Base-by-base conservation (phyloP, 2,888 invertebrate species). In the Acanthosepion pharaonis region DNA sequence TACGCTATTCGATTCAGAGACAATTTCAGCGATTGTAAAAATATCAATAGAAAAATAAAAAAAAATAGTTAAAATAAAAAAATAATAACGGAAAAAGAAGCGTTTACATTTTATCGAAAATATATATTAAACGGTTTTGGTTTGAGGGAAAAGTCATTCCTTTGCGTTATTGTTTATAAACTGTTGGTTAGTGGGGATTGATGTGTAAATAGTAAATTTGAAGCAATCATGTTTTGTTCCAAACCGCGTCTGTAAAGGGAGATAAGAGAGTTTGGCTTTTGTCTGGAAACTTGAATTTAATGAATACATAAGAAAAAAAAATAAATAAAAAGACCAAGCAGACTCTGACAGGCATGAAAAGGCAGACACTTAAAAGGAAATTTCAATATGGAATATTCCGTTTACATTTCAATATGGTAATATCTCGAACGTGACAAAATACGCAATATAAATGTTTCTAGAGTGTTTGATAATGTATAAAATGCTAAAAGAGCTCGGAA, bases 341-440 rank as follows among this genome's bases (percentile, higher is more conserved):
- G 23, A 78, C n/a, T 78, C 33, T 2, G 78, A n/a, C 78, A 78
- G 28, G 78, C 78, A 78, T 78, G n/a, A 78, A 78, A 78, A 78
- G 64, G 11, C 78, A 78, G n/a, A 33, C 78, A 78, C n/a, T 78
- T 15, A n/a, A 78, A 78, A 78, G 78, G n/a, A n/a, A 78, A 78
- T 78, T 11, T 78, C 78, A 33, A 78, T 78, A 9, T 33, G 78
- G 78, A 78, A 78, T 78, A 33, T 78, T 78, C n/a, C 78, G 78
- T 78, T 78, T 78, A 78, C n/a, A 78, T 78, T 33, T 78, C 78
- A 78, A 78, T 78, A 78, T 78, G 78, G 78, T 78, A 78, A 78
- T 78, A 78, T 78, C 11, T n/a, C 5, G n/a, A 78, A 78, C n/a
- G 78, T 78, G 78, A 33, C n/a, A 78, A 78, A 78, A 78, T 78